Base-by-base conservation (phyloP, 2,888 invertebrate genomes). In the Neocrepidodera transversa region DNA sequence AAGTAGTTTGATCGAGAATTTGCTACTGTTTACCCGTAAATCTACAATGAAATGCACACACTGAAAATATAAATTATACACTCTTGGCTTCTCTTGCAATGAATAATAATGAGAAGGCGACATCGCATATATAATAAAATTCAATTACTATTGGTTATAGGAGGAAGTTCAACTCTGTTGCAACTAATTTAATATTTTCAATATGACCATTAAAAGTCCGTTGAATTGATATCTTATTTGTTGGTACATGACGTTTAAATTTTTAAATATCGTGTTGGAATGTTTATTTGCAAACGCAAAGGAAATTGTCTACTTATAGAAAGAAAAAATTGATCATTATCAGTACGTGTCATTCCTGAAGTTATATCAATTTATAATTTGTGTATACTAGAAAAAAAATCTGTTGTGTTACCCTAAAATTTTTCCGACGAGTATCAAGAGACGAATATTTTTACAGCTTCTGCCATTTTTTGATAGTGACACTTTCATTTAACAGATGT, bases 21-120 rank as follows among this genome's bases (percentile, higher is more conserved):
- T 52, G 64, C 66, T 66, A 66, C 66, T 64, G 66, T 64, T 60
- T 60, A 58, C 62, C 52, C 60, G 63, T 61, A 62, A 63, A 57
- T 56, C 52, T 60, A 54, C 56, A 61, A 58, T 64, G 58, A 63
- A n/a, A 58, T 58, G 60, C 48, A 63, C 54, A 56, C 38, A 54
- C 55, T 58, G 42, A 60, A 56, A n/a, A 55, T 45, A 56, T 62
- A 62, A 64, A 64, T 64, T 64, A 58, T 60, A 58, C 20, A 60
- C 48, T 55, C 53, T 47, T 45, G 51, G 35, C 51, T 52, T n/a
- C 35, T 52, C 52, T 42, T 47, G 60, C 51, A 53, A 60, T 59
- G 60, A 59, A 65, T 63, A 57, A 63, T 59, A 60, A 59, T 61
- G 62, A 57, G 60, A 56, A 60, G 57, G 52, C 59, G 43, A 55